Evolutionary conservation across 2,888 invertebrate genomes (phyloP), one percentile per base, ranked within the genome.

Genomic region (Empis stercorea): DNA sequence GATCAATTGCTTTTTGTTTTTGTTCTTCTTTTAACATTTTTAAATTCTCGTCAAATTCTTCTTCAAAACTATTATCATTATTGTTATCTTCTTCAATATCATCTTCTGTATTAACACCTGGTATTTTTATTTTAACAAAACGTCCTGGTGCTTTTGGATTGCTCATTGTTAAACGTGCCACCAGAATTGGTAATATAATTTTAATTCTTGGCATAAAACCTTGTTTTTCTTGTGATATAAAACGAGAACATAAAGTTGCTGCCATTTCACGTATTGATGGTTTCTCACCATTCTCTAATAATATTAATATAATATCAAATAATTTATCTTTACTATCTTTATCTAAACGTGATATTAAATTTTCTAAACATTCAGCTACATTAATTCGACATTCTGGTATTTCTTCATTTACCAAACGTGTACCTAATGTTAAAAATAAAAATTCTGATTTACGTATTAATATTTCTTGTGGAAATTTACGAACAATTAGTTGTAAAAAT

Each of bases 351-450:
- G 60, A 64, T 14, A 95, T 64, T 66, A 94, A 71, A 2, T 76
- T 68, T 55, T 84, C 81, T 13, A 95, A 71, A 48, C 84, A 83
- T 27, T 75, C 71, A 0, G 87, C 85, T 13, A 83, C 78, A 46
- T 78, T 73, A 56, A 83, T 83, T 17, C 85, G 76, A 57, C 91
- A 91, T 11, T 76, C 76, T 0, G 84, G 74, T 32, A 84, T 81
- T 4, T 82, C 78, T 57, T 96, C 95, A 61, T 92, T 88, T 10
- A 91, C 74, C 61, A 95, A 73, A 43, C 85, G 74, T 0, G 82
- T 80, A 10, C 87, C 82, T 20, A 94, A 68, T 0, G 84, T 78
- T 0, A 92, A 65, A 45, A 89, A 80, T 15, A 94, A 73, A 23
- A 84, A 73, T 14, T 79, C 79, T 3, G 62, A 56, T 14, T 60